Base-by-base conservation (phyloP, 2,797 vertebrate species). In the Esox masquinongy region DNA sequence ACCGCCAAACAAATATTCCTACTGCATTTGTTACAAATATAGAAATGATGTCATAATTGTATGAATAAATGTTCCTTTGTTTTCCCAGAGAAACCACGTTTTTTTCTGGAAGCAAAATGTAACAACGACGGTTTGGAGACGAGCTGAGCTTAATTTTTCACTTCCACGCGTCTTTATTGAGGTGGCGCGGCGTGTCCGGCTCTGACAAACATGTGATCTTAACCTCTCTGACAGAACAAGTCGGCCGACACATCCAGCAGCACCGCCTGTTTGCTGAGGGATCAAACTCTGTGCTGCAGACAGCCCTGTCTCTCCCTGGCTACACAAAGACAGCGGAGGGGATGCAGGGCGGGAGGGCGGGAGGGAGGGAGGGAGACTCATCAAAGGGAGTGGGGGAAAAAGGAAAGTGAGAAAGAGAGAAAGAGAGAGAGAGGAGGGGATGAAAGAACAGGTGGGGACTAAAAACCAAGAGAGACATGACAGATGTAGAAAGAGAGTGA, bases 181-280 rank as follows among this genome's bases (percentile, higher is more conserved):
- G 68, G 68, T 7, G 19, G n/a, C n/a, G 17, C 39, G 12, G 47
- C 5, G 47, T 51, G 69, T 50, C 47, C 24, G 39, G 5, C 69
- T 70, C 39, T 36, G 22, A 51, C 53, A 26, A 51, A 64, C 69
- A 29, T 24, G 34, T 64, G 69, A 24, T 72, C 56, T 61, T 70
- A 61, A 76, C 66, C 31, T 75, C 68, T 36, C 31, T 47, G 68
- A 72, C 39, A 77, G 26, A 39, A 24, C 29, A 53, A 43, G 19
- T n/a, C 31, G 17, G 68, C 26, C 39, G 53, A 34, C 56, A 74
- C 34, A 67, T 36, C 76, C 43, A 61, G 47, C 16, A n/a, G 34
- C 56, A 47, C 19, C 31, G 64, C 69, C 19, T 77, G 75, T 39
- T 17, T 68, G 50, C 19, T 29, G 49, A 71, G 69, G 69, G 69